Conservation (phyloP, 2,797 vertebrate species). For the Takifugu ocellatus region DNA sequence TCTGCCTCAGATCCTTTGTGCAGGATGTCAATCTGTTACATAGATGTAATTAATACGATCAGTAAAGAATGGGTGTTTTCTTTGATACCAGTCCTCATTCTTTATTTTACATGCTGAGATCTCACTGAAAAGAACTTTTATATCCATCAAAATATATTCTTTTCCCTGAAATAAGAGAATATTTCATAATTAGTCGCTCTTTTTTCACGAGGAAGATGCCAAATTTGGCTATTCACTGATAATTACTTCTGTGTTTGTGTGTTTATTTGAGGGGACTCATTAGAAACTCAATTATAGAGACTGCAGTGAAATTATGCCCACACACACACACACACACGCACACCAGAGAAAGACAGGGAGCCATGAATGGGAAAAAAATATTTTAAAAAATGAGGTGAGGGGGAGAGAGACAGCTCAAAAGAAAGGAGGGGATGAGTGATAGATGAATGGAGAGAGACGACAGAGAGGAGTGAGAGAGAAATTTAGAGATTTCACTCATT, state of each 20-base stretch:
- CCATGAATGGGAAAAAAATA: not conserved
- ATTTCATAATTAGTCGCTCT: slow-evolving; percentile 9
- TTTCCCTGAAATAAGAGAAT: slow-evolving; percentile 13
- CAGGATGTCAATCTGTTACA: no score
- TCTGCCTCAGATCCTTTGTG: no score
- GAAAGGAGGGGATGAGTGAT: slow-evolving; percentile 11
- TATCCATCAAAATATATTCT: slow-evolving; percentile 8
- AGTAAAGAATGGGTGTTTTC: no score
- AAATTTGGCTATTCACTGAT: slow-evolving; percentile 44
- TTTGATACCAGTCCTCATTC: no score
- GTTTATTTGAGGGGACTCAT: slow-evolving; percentile 46
- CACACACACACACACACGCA: no score
- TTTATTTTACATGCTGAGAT: no score
- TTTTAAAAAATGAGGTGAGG: slow-evolving; percentile 7
- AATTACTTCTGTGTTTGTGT: slow-evolving; percentile 44
- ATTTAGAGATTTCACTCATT: slow-evolving; percentile 66
- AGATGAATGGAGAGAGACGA: slow-evolving; percentile 34
- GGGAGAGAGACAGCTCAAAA: slow-evolving; percentile 5
- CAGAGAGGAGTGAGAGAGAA: slow-evolving; percentile 28
- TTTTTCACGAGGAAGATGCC: slow-evolving; percentile 31
- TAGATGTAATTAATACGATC: no score
- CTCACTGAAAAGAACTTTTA: no score
- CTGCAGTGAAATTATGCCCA: slow-evolving; percentile 8
- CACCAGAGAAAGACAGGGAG: not conserved
- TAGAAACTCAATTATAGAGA: slow-evolving; percentile 52